phyloP scores from a whole-genome alignment of 1,140 invertebrate genomes.

The Triops cancriformis region DNA sequence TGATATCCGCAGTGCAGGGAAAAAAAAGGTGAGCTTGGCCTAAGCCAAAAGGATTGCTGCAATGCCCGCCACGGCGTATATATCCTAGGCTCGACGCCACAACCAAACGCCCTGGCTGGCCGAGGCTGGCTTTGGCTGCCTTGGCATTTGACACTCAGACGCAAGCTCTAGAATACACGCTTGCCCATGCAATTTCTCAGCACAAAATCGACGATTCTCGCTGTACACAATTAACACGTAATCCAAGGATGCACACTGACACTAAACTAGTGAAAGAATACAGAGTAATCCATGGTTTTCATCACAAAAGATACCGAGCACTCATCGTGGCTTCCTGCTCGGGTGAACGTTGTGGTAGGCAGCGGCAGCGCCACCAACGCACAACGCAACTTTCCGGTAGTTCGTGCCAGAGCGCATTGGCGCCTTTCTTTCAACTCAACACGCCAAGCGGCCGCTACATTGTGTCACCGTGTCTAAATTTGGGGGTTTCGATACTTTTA shows the following conservation, averaged over 20 bases:
- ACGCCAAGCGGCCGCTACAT: background rate
- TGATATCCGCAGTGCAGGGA: background rate
- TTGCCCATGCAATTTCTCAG: background rate
- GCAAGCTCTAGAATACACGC: background rate
- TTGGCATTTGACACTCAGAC: conserved; percentile 9
- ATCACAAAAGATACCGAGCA: conserved; percentile 13
- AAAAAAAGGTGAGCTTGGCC: background rate
- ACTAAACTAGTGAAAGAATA: background rate
- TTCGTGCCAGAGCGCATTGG: background rate
- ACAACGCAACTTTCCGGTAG: background rate
- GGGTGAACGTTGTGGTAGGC: conserved; percentile 12
- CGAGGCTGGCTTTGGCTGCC: background rate
- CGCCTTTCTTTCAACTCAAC: background rate
- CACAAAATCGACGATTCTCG: background rate
- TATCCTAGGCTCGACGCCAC: conserved; percentile 12
- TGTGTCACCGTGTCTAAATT: background rate
- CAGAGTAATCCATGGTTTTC: conserved; percentile 13
- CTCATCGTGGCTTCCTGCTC: conserved; percentile 12
- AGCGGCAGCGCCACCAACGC: conserved; percentile 7
- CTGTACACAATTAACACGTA: background rate
- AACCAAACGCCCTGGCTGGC: conserved; percentile 8
- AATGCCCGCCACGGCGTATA: conserved; percentile 12
- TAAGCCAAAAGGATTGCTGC: conserved; percentile 7
- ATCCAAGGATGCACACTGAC: background rate
- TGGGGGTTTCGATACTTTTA: background rate